These are phyloP conservation scores for Drosophila mojavensis DNA, from an alignment of 1,140 invertebrate species.

Conservation along the genomic window DNA sequence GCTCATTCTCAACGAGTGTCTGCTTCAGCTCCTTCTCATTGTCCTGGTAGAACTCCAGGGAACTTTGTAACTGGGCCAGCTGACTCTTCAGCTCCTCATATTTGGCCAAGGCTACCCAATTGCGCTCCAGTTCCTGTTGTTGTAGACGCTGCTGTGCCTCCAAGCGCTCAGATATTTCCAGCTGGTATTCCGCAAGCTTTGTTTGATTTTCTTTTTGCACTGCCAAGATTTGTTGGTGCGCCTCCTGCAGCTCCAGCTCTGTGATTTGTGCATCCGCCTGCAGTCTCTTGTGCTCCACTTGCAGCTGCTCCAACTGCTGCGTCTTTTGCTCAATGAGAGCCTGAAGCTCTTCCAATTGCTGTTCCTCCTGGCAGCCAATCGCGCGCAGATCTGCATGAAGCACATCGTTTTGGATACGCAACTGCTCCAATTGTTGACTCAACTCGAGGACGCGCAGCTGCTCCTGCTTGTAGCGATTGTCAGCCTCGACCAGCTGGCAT, in stretches of 20 bases:
- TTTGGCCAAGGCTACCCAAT: constrained; percentile 59
- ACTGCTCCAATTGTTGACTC: constrained; percentile 59
- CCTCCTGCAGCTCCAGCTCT: constrained; percentile 78
- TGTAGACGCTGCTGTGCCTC: constrained; percentile 54
- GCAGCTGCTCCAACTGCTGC: constrained; percentile 62
- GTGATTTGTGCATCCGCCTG: constrained; percentile 73
- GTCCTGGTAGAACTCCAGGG: constrained; percentile 76
- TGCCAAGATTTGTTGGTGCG: constrained; percentile 71
- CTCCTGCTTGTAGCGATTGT: constrained; percentile 84
- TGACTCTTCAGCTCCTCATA: constrained; percentile 61
- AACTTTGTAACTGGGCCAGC: constrained; percentile 59
- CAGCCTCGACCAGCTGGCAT: constrained; percentile 80
- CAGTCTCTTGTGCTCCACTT: constrained; percentile 74
- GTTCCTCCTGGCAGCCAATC: constrained; percentile 60
- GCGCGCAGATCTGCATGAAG: constrained; percentile 74
- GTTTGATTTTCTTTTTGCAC: constrained; percentile 62
- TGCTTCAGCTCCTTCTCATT: constrained; percentile 78
- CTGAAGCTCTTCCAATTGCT: constrained; percentile 53
- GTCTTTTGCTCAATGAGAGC: constrained; percentile 42
- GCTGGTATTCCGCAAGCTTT: constrained; percentile 68
- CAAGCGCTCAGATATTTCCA: constrained; percentile 47
- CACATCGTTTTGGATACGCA: constrained; percentile 64
- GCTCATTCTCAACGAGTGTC: constrained; percentile 72
- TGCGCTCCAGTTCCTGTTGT: constrained; percentile 51
- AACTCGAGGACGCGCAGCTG: constrained; percentile 84